Conservation (phyloP, 2,888 invertebrate species). For the Agrochola lota region DNA sequence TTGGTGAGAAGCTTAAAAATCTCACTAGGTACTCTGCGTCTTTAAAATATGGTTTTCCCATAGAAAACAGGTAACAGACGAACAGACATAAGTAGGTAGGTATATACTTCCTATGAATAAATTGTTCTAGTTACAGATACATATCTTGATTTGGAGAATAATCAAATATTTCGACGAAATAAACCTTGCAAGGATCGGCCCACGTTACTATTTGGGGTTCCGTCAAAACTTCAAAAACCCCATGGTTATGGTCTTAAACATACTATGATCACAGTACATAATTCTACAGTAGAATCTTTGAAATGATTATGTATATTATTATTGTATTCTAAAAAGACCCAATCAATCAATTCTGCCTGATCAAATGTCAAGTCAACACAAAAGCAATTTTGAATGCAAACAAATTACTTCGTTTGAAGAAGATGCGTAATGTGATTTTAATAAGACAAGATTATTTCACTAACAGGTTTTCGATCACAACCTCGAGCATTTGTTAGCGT, state of each 20-base stretch:
- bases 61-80: background rate
- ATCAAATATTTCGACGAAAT: slow-evolving; percentile 38
- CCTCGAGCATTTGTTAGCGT: slow-evolving; percentile 15
- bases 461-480: slow-evolving; percentile 31
- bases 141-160: slow-evolving; percentile 43
- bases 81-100: slow-evolving; percentile 1
- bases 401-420: slow-evolving; percentile 7
- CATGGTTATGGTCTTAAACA: too few relatives aligned
- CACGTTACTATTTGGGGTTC: slow-evolving; percentile 30
- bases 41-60: background rate
- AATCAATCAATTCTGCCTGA: background rate
- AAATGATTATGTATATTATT: too few relatives aligned
- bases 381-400: slow-evolving; percentile 26
- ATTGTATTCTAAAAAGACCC: too few relatives aligned
- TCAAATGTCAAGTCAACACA: slow-evolving; percentile 3
- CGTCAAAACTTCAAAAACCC: background rate
- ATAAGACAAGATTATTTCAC: slow-evolving; percentile 16
- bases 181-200: slow-evolving; percentile 35
- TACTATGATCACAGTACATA: too few relatives aligned
- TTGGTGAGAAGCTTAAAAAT: background rate
- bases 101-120: background rate
- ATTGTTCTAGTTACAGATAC: slow-evolving; percentile 41
- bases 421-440: slow-evolving; percentile 32
- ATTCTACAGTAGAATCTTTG: too few relatives aligned
- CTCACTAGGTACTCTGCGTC: background rate